Evolutionary conservation across 1,140 invertebrate genomes (phyloP).

Genomic region (Scaptomyza pallida): DNA sequence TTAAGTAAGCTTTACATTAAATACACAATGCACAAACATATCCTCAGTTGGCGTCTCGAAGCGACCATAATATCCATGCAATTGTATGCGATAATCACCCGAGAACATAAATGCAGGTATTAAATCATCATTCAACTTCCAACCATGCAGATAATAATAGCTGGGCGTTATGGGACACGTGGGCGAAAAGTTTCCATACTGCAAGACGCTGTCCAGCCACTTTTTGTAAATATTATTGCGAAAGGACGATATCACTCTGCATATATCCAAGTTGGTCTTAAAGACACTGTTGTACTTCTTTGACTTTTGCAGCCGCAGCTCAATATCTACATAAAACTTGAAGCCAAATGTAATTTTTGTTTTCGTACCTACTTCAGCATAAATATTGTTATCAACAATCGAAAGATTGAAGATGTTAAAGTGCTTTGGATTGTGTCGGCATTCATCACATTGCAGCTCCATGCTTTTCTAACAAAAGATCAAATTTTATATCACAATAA

Average conservation of each 20-base stretch:
- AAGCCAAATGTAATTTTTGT: conserved; percentile 28
- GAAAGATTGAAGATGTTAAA: conserved; percentile 38
- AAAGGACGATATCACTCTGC: conserved; percentile 33
- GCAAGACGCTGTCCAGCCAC: conserved; percentile 39
- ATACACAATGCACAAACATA: conserved; percentile 25
- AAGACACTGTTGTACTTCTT: conserved; percentile 51
- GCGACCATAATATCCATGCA: conserved; percentile 30
- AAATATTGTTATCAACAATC: conserved; percentile 19
- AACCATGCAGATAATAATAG: conserved; percentile 51
- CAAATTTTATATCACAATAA: background rate
- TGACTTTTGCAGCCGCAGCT: conserved; percentile 35
- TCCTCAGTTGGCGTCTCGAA: conserved; percentile 13
- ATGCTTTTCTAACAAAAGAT: conserved; percentile 27
- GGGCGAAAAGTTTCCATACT: conserved; percentile 48
- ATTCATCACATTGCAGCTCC: conserved; percentile 16
- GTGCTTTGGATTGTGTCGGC: conserved; percentile 29
- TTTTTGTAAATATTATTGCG: conserved; percentile 49
- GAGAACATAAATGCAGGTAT: conserved; percentile 49
- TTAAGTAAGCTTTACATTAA: conserved; percentile 19
- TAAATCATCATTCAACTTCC: conserved; percentile 25
- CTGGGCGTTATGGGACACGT: conserved; percentile 43
- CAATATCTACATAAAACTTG: conserved; percentile 36
- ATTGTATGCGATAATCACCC: conserved; percentile 48
- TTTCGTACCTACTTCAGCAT: conserved; percentile 29
- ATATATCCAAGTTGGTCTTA: conserved; percentile 48